These are phyloP conservation scores for Simalia tracyae DNA, from an alignment of 2,797 vertebrate genomes.

Conservation along the genomic window DNA sequence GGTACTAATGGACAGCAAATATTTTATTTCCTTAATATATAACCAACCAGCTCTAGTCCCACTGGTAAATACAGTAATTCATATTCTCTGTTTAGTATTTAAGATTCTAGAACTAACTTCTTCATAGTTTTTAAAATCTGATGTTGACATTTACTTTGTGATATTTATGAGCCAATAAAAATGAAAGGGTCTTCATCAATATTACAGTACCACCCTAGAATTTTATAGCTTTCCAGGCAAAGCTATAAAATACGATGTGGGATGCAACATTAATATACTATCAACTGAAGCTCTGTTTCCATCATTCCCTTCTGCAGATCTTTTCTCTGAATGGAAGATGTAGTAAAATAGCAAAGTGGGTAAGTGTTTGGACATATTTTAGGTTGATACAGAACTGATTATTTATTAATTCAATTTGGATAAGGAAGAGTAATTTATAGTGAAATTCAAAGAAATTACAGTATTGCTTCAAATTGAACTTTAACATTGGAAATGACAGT, in stretches of 20 bases:
- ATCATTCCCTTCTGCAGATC: not conserved
- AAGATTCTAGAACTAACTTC: constrained; percentile 30
- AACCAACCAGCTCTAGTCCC: constrained; percentile 30
- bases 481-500: constrained; percentile 32
- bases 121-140: constrained; percentile 37
- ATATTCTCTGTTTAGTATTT: constrained; percentile 43
- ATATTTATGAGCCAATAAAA: constrained; percentile 66
- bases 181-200: constrained; percentile 62
- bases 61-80: constrained; percentile 26
- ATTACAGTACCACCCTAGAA: constrained; percentile 50
- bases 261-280: constrained; percentile 25
- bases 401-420: constrained; percentile 19
- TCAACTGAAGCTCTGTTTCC: constrained; percentile 21
- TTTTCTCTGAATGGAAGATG: constrained; percentile 24
- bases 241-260: constrained; percentile 41
- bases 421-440: constrained; percentile 7
- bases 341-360: not conserved
- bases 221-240: constrained; percentile 53
- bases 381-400: not conserved
- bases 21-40: constrained; percentile 41
- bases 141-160: constrained; percentile 41
- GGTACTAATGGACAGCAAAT: constrained; percentile 17
- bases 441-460: not conserved
- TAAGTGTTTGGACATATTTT: not conserved
- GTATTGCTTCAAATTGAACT: constrained; percentile 26